phyloP scores from a whole-genome alignment of 2,888 invertebrate genomes.

The Mallateleia sp. region DNA sequence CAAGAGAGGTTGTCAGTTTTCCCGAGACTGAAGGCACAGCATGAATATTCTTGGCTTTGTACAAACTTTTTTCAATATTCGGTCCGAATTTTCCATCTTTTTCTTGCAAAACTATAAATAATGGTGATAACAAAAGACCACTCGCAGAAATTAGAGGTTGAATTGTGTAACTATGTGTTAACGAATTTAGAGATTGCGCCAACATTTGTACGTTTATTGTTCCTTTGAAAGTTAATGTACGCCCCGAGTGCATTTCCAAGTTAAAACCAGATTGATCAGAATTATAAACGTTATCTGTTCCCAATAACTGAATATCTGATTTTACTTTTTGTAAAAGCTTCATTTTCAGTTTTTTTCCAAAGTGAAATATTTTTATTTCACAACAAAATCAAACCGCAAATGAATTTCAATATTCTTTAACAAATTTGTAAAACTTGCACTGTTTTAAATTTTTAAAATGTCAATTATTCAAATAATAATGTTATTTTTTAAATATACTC shows the following conservation, averaged over 20 bases:
- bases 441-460: too few species aligned
- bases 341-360: too few species aligned
- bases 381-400: too few species aligned
- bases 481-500: too few species aligned
- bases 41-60: constrained; percentile 48
- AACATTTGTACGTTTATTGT: constrained; percentile 25
- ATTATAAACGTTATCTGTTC: constrained; percentile 49
- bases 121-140: constrained; percentile 40
- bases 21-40: constrained; percentile 54
- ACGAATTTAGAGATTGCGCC: constrained; percentile 41
- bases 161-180: constrained; percentile 68
- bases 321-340: constrained; percentile 35
- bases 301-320: constrained; percentile 31
- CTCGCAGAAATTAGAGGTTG: constrained; percentile 43
- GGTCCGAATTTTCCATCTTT: constrained; percentile 56
- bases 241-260: constrained; percentile 57
- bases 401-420: too few species aligned
- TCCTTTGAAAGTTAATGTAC: constrained; percentile 51
- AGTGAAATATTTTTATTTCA: too few species aligned
- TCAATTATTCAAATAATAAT: too few species aligned
- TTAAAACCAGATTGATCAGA: constrained; percentile 62
- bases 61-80: constrained; percentile 45
- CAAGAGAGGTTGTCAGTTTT: constrained; percentile 41
- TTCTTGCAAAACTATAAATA: constrained; percentile 62
- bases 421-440: too few species aligned